Base-by-base conservation (phyloP, 2,888 invertebrate species). In the Norana najaformis region DNA sequence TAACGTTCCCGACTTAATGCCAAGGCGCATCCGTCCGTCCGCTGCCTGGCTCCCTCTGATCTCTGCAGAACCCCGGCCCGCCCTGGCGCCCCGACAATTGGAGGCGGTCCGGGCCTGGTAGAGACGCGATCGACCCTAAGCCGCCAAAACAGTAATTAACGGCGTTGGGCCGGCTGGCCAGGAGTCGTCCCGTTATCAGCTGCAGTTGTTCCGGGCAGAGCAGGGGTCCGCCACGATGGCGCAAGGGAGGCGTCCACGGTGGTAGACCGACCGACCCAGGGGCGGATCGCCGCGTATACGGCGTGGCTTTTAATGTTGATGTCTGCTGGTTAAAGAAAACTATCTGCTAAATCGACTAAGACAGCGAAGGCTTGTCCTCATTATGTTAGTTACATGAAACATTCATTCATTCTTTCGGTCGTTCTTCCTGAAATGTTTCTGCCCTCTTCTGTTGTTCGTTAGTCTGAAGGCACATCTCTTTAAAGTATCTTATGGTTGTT, bases 61-160 rank as follows among this genome's bases (percentile, higher is more conserved):
- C 69, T 69, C n/a, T n/a, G n/a, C 69, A 69, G 69, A 30, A n/a
- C 13, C 69, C 69, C 69, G 69, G 69, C 69, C 69, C 69, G 69
- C 69, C 69, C 69, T 13, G 69, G 69, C 69, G 69, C 69, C 69
- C 69, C 69, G 69, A 69, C 69, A 69, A 69, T 69, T 69, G 69
- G 69, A 69, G 69, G 69, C 69, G n/a, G 69, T 30, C 69, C 69
- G 69, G n/a, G 30, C 69, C 69, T 69, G 69, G 69, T 69, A 69
- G 69, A 69, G 69, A 69, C 16, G 69, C 69, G 69, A 69, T 69
- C 69, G 69, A 2, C 69, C 69, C 11, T 69, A 30, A 69, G 69
- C 69, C 69, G 69, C 69, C 69, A 69, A 69, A 69, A 69, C 69
- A 69, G 69, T 69, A 69, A 69, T 69, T 69, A 69, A 69, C 69